Conservation (phyloP, 2,888 invertebrate species). For the Drosophila pseudotakahashii region DNA sequence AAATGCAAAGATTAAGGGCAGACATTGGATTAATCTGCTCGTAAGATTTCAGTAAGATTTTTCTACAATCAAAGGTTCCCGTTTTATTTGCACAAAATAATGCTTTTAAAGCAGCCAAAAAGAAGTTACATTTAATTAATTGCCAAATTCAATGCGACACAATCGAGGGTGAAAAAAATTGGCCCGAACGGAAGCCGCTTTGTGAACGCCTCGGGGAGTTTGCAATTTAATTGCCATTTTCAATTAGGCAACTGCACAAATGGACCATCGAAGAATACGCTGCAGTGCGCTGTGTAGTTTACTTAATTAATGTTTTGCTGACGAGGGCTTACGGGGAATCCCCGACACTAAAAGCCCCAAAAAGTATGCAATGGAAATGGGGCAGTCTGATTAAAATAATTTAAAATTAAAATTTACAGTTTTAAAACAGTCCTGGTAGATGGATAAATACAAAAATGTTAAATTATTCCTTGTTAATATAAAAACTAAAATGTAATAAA, state of each 20-base stretch:
- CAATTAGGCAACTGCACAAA: slow-evolving; percentile 62
- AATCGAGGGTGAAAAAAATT: slow-evolving; percentile 11
- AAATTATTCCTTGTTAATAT: too few relatives aligned
- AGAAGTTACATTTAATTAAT: slow-evolving; percentile 63
- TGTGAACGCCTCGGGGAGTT: slow-evolving; percentile 18
- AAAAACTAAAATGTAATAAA: too few relatives aligned
- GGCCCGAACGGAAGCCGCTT: slow-evolving; percentile 10
- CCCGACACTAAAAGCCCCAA: slow-evolving; percentile 17
- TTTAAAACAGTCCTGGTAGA: too few relatives aligned
- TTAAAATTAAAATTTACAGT: not conserved
- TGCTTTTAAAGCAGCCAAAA: not conserved
- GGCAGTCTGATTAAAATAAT: slow-evolving; percentile 13
- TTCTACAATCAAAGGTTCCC: not conserved
- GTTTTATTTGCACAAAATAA: not conserved
- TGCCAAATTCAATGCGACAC: slow-evolving; percentile 40
- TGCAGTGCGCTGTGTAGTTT: slow-evolving; percentile 29
- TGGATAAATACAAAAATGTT: not conserved
- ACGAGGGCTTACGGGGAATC: slow-evolving; percentile 12
- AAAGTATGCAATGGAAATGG: slow-evolving; percentile 24
- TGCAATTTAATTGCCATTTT: slow-evolving; percentile 66
- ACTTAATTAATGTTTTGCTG: slow-evolving; percentile 39
- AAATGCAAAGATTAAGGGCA: too few relatives aligned
- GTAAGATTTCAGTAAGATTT: not conserved
- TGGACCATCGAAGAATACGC: slow-evolving; percentile 21
- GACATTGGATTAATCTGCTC: too few relatives aligned